These are phyloP conservation scores for Danio tinwini DNA, from an alignment of 2,797 vertebrate species.

Conservation along the genomic window DNA sequence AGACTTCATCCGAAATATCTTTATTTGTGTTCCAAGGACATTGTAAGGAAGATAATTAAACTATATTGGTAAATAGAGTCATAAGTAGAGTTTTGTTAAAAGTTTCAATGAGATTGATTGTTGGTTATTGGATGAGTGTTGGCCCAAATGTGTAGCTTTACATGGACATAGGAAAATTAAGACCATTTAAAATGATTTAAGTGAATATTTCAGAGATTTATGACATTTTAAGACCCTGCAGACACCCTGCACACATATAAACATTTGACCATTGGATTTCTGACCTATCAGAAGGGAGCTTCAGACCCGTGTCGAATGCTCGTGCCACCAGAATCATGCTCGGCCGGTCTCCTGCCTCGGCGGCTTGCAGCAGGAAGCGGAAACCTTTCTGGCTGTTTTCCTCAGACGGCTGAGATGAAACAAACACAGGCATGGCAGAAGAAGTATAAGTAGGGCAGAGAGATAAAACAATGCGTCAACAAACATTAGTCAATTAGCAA, in stretches of 20 bases:
- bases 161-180: too few relatives aligned
- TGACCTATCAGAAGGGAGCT: slow-evolving; percentile 88
- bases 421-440: neutral
- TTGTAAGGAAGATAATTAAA: too few relatives aligned
- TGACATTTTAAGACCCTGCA: too few relatives aligned
- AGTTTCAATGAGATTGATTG: too few relatives aligned
- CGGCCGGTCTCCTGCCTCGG: slow-evolving; percentile 91
- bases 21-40: too few relatives aligned
- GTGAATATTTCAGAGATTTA: too few relatives aligned
- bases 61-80: too few relatives aligned
- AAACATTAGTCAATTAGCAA: neutral
- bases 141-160: too few relatives aligned
- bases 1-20: too few relatives aligned
- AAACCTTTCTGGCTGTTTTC: slow-evolving; percentile 91
- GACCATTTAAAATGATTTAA: too few relatives aligned
- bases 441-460: neutral
- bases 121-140: too few relatives aligned
- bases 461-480: neutral
- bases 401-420: slow-evolving; percentile 80
- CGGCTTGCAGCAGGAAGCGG: slow-evolving; percentile 87
- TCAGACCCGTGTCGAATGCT: slow-evolving; percentile 88
- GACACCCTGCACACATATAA: neutral
- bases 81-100: too few relatives aligned
- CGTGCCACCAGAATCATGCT: slow-evolving; percentile 93
- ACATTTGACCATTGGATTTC: slow-evolving; percentile 20